These are phyloP conservation scores for Mus caroli DNA, from an alignment of 2,797 vertebrate species.

Conservation along the genomic window DNA sequence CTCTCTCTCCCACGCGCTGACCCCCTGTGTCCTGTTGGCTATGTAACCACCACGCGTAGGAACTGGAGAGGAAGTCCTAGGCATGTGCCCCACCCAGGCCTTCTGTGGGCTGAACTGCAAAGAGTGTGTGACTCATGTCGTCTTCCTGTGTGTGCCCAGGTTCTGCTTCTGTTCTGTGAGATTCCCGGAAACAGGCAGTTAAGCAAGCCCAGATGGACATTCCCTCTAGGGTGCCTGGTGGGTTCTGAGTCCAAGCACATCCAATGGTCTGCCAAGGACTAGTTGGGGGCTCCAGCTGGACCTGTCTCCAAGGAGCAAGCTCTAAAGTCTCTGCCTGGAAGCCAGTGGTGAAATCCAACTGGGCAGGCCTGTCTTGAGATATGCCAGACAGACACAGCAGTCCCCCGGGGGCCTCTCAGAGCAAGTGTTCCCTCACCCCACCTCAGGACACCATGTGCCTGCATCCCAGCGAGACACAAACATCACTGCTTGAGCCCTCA, in stretches of 20 bases:
- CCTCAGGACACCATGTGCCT: neutral
- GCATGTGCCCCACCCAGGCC: neutral
- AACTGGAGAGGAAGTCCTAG: neutral
- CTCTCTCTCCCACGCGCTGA: neutral
- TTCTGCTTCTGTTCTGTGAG: neutral
- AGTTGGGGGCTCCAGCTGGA: neutral
- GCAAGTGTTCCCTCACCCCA: neutral
- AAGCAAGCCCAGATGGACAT: neutral
- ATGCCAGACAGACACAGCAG: neutral
- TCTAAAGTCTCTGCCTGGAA: neutral
- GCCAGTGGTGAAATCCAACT: neutral
- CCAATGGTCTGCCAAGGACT: neutral
- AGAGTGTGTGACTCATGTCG: accelerated
- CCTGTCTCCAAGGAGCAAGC: neutral
- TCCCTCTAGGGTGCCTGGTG: neutral
- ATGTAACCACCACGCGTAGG: neutral
- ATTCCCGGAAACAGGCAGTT: neutral
- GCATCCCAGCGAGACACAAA: neutral
- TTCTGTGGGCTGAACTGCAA: neutral
- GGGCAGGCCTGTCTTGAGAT: neutral
- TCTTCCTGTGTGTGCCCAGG: neutral
- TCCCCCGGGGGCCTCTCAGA: neutral
- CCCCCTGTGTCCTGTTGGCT: neutral
- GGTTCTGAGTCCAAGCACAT: neutral
- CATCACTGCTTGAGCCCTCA: neutral